Evolutionary conservation across 64 coral and sea anemone genomes (phyloP), one percentile per base, ranked within the genome.

Genomic region (Montipora foliosa): DNA sequence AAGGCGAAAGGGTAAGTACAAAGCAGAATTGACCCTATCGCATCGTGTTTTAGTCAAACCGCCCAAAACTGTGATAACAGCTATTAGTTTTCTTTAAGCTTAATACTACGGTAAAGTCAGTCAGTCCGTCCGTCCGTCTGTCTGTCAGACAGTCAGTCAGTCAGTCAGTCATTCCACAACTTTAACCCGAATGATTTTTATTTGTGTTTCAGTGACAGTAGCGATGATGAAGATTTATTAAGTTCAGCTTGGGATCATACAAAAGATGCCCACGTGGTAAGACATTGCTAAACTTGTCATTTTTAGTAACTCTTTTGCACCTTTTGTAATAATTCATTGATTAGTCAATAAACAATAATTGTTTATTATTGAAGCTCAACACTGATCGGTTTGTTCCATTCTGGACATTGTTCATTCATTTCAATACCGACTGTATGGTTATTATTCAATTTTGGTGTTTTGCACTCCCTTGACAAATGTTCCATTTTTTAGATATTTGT

Each of bases 161-260:
- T 29, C 29, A 29, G 29, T 29, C 29, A 29, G 29, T 29, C 29
- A 29, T 29, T 29, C 24, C n/a, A n/a, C 72, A 75, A 1, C 21
- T 75, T 75, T 75, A 75, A 75, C 72, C 72, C n/a, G 2, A 75
- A 75, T 75, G 72, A 75, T 75, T 75, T 75, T 75, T 75, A 75
- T 75, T 75, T 75, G 72, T 75, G 72, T 75, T 75, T 75, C 72
- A 75, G 72, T 75, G 29, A 75, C 72, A 75, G 72, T 75, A 75
- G 72, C 72, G 72, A 75, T 75, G 72, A 75, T 75, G 72, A 75
- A 37, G 37, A 37, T 75, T 75, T 75, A 75, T 75, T 75, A n/a
- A 75, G 72, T 75, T 75, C 72, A 75, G 72, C 70, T 74, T 74
- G 70, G 70, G 70, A 74, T 74, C 70, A 74, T 74, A 74, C 70